phyloP scores from a whole-genome alignment of 2,888 invertebrate species.

The Idaea aversata region DNA sequence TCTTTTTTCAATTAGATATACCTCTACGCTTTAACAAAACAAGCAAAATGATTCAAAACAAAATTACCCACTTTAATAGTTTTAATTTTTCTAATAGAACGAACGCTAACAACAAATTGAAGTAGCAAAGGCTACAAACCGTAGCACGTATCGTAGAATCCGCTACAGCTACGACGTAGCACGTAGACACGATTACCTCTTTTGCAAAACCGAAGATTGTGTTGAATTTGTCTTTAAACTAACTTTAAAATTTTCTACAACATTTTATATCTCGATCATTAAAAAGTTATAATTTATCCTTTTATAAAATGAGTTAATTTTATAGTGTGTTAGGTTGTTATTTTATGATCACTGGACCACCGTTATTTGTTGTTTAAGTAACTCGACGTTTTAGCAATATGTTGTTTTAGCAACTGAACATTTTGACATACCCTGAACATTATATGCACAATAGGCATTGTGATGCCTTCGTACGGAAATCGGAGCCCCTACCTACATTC shows the following conservation, averaged over 20 bases:
- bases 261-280: neutral
- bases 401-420: too few relatives aligned
- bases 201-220: constrained; percentile 35
- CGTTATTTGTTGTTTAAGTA: too few relatives aligned
- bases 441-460: too few relatives aligned
- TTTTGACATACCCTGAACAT: too few relatives aligned
- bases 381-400: too few relatives aligned
- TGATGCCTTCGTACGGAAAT: too few relatives aligned
- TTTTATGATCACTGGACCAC: too few relatives aligned
- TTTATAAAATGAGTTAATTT: neutral
- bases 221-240: constrained; percentile 25
- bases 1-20: too few relatives aligned
- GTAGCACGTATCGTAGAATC: constrained; percentile 40
- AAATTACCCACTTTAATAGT: constrained; percentile 27
- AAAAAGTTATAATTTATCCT: neutral
- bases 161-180: constrained; percentile 50
- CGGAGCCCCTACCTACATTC: too few relatives aligned
- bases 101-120: neutral
- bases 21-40: constrained; percentile 17
- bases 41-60: constrained; percentile 41
- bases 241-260: neutral
- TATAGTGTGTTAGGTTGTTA: too few relatives aligned
- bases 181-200: constrained; percentile 37
- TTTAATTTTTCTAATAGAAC: neutral
- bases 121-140: constrained; percentile 11